Percentiles rank a stretch among this genome's conserved stretches.
Conservation (phyloP, 2,797 vertebrate species). For the Sphenodon punctatus region DNA sequence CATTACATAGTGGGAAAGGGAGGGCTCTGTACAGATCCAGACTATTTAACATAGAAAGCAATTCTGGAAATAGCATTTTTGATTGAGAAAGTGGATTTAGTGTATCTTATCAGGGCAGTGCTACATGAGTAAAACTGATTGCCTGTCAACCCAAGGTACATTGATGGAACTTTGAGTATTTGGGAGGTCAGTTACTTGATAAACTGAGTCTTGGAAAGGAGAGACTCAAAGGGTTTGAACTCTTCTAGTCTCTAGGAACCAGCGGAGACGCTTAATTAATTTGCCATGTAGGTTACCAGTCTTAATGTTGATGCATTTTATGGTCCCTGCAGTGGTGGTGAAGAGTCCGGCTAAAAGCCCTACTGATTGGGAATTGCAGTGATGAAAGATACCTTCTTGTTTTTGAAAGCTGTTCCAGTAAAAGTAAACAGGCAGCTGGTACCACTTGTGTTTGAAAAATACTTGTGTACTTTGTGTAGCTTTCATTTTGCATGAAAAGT, state of each 20-base stretch:
- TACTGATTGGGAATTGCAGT: not conserved
- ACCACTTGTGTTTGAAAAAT: not conserved
- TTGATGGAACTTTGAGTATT: not conserved
- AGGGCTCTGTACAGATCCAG: not conserved
- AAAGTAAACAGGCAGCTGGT: not conserved
- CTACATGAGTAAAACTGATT: too few species aligned
- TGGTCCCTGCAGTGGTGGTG: not conserved
- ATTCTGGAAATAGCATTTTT: not conserved
- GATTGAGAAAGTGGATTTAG: too few species aligned
- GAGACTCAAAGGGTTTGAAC: too few species aligned
- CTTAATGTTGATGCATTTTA: not conserved
- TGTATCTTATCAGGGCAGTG: too few species aligned
- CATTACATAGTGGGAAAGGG: not conserved
- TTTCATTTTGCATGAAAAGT: not conserved
- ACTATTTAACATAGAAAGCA: not conserved
- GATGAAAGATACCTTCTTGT: not conserved
- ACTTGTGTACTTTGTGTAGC: not conserved
- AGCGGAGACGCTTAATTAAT: not conserved
- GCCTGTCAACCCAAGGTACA: not conserved
- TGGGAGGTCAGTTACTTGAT: not conserved
- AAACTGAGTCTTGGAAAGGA: not conserved
- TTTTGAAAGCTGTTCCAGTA: not conserved
- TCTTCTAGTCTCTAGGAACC: not conserved
- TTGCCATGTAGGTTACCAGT: not conserved
- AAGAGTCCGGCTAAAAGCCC: not conserved